Base-by-base conservation (phyloP, 2,888 invertebrate genomes). In the Aleiodes testaceus region DNA sequence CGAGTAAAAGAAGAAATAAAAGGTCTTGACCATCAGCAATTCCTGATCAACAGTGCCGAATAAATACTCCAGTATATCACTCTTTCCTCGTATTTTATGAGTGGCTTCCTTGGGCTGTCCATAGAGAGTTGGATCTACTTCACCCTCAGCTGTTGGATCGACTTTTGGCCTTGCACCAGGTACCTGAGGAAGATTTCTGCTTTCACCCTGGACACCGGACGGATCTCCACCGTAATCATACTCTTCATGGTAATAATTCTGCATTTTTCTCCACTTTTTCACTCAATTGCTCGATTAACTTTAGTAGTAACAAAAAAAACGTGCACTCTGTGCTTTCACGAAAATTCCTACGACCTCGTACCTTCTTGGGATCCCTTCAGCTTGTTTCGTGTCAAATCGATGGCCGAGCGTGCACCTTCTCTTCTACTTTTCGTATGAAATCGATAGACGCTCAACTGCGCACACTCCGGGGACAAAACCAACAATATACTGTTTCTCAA, bases 1-100 rank as follows among this genome's bases (percentile, higher is more conserved):
- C 50, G 98, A 97, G 88, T 98, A 99, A 90, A 99, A 99, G 91
- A 98, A 98, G 89, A 99, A 98, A 88, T 99, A 99, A 89, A 99
- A 99, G 20, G 96, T 94, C 89, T 99, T 99, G 79, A 97, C 97
- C 68, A 97, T 94, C 78, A 99, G 91, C 66, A 99, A 90, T 87
- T 98, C 97, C 80, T 95, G 95, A 87, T 97, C 96, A 49, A 97
- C 93, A 44, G 93, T 90, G 42, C 95, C 94, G 85, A 93, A 94
- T 77, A 96, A 87, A 88, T 93, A 91, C 89, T 97, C 96, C 79
- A 97, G 88, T 79, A 96, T 85, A 87, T 96, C 97, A 78, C 94
- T 93, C 86, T 92, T 93, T 47, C 96, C 96, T 77, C 96, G 93
- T 80, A 96, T 95, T 89, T 96, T 96, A 89, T 95, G 93, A 79